Percentiles rank a stretch among this genome's conserved stretches.
Evolutionary conservation across 2,888 invertebrate genomes (phyloP).

Genomic region (Aelia acuminata): DNA sequence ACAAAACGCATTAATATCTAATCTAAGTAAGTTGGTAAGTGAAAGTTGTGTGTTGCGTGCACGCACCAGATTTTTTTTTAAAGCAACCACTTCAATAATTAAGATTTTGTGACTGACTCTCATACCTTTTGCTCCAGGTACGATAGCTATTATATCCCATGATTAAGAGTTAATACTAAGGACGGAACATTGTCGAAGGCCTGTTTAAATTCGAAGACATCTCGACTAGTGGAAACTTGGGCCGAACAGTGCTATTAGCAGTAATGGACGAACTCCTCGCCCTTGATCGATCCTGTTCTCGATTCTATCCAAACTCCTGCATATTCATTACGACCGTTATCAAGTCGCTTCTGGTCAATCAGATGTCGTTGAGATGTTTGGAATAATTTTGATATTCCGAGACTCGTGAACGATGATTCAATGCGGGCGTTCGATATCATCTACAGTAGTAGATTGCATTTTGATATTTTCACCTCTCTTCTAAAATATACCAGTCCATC

Average conservation of each 20-base stretch:
- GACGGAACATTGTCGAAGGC: background rate
- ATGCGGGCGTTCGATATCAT: background rate
- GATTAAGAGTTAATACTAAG: background rate
- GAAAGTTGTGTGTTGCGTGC: too few relatives aligned
- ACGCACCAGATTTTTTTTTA: too few relatives aligned
- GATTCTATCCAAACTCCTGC: background rate
- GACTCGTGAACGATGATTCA: background rate
- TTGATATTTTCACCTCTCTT: too few relatives aligned
- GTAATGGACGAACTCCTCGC: constrained; percentile 15
- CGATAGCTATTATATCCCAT: background rate
- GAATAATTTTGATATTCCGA: background rate
- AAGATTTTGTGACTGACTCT: background rate
- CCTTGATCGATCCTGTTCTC: background rate
- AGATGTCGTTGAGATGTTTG: background rate
- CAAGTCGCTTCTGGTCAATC: background rate
- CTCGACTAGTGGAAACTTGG: background rate
- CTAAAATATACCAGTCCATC: too few relatives aligned
- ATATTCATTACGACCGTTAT: background rate
- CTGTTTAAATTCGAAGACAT: background rate
- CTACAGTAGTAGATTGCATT: background rate
- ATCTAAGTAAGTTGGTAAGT: too few relatives aligned
- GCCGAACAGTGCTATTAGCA: background rate
- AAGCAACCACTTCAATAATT: background rate
- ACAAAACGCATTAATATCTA: too few relatives aligned
- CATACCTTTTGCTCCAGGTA: background rate